Evolutionary conservation across 2,113 vertebrate species (phyloP).

Genomic region (Casuarius casuarius): DNA sequence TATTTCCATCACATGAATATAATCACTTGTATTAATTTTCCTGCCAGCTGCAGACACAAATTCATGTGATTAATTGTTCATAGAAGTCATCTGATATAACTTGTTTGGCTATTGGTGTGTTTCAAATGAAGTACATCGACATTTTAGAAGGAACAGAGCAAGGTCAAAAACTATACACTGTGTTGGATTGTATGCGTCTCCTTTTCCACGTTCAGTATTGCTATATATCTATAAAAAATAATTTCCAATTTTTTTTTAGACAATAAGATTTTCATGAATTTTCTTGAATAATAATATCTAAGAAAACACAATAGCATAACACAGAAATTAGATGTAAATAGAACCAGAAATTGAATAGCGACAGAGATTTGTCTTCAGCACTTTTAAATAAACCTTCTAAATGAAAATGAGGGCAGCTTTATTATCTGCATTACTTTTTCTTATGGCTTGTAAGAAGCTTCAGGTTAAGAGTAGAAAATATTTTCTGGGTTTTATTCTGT

Average conservation of each 20-base stretch:
- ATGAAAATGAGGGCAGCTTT: not conserved
- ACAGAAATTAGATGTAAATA: not conserved
- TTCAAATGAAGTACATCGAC: not conserved
- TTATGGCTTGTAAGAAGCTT: not conserved
- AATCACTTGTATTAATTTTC: not conserved
- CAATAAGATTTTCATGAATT: not conserved
- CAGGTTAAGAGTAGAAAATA: not conserved
- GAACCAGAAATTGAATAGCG: not conserved
- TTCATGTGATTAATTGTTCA: not conserved
- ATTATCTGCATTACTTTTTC: not conserved
- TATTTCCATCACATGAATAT: not conserved
- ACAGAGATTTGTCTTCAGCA: not conserved
- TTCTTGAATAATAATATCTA: not conserved
- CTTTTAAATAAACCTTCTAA: not conserved
- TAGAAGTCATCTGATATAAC: not conserved
- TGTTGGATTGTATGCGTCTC: not conserved
- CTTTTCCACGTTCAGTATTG: not conserved
- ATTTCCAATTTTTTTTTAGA: not conserved
- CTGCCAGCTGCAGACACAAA: not conserved
- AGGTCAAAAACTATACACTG: not conserved
- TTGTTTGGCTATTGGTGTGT: not conserved
- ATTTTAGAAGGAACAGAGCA: not conserved
- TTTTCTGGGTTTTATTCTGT: not conserved
- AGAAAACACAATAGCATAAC: not conserved
- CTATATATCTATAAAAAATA: not conserved